These are phyloP conservation scores for Asobara japonica DNA, from an alignment of 1,140 invertebrate species.

Conservation along the genomic window DNA sequence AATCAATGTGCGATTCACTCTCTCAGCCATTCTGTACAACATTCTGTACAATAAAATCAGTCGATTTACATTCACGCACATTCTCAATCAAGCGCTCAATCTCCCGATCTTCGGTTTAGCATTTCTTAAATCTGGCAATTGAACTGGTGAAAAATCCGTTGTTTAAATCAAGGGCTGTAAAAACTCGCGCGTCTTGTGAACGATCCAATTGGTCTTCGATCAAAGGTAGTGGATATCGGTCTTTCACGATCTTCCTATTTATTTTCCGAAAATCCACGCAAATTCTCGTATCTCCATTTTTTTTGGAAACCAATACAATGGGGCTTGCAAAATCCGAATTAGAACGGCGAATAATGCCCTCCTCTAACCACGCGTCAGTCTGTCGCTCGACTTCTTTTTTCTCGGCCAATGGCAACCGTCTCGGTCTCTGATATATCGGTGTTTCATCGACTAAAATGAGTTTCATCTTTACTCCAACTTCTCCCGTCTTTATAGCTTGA, in stretches of 20 bases:
- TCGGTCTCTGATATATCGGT: slow-evolving; percentile 11
- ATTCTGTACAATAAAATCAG: background rate
- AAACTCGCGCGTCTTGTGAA: slow-evolving; percentile 49
- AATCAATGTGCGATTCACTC: slow-evolving; percentile 42
- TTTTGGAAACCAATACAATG: slow-evolving; percentile 63
- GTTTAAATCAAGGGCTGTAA: slow-evolving; percentile 63
- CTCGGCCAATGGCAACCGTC: slow-evolving; percentile 31
- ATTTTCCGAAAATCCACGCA: slow-evolving; percentile 52
- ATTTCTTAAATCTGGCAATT: slow-evolving; percentile 23
- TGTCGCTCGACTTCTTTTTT: slow-evolving; percentile 35
- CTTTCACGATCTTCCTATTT: slow-evolving; percentile 50
- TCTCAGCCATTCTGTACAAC: slow-evolving; percentile 11
- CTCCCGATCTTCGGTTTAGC: background rate
- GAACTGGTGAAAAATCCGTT: slow-evolving; percentile 39
- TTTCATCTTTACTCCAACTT: no score
- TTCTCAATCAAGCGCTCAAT: no score
- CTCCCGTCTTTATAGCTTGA: no score
- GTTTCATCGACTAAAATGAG: slow-evolving; percentile 28
- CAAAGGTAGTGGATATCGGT: slow-evolving; percentile 65
- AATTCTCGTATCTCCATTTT: no score
- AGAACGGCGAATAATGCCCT: slow-evolving; percentile 45
- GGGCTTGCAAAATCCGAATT: slow-evolving; percentile 62
- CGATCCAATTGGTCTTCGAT: slow-evolving; percentile 65
- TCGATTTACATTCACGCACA: no score
- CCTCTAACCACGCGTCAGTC: slow-evolving; percentile 31